These are phyloP conservation scores for Geotrupes spiniger DNA, from an alignment of 2,888 invertebrate genomes.

Conservation along the genomic window DNA sequence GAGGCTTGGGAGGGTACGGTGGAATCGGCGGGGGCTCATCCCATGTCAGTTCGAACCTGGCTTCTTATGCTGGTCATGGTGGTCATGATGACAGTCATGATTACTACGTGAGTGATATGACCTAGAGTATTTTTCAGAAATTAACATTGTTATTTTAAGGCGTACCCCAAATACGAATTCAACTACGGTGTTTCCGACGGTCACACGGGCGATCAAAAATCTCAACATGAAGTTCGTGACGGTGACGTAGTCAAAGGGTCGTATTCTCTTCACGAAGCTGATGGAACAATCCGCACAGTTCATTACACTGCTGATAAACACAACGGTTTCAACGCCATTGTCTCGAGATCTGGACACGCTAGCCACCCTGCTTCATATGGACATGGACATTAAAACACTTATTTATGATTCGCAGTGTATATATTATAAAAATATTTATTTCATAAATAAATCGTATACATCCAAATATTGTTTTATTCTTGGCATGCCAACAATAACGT, in stretches of 20 bases:
- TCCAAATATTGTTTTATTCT: no score
- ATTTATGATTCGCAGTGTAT: no score
- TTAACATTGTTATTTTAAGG: conserved; percentile 18
- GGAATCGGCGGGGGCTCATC: conserved; percentile 13
- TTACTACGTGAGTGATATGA: conserved; percentile 19
- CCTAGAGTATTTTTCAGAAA: background rate
- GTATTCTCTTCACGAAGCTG: conserved; percentile 45
- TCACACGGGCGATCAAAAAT: conserved; percentile 46
- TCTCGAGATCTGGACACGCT: conserved; percentile 40
- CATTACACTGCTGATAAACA: conserved; percentile 44
- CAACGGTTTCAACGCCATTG: conserved; percentile 42
- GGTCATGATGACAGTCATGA: conserved; percentile 19
- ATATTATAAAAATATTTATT: conserved; percentile 4
- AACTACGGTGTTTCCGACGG: conserved; percentile 47
- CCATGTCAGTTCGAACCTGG: conserved; percentile 5
- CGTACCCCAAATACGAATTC: conserved; percentile 39
- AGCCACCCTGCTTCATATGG: conserved; percentile 37
- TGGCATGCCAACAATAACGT: no score
- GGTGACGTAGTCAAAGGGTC: conserved; percentile 44
- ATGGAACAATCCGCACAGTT: conserved; percentile 47
- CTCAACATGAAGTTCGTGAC: conserved; percentile 44
- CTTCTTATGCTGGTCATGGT: conserved; percentile 10
- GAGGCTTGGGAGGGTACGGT: conserved; percentile 4
- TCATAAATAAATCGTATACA: background rate
- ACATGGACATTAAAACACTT: conserved; percentile 8